Evolutionary conservation across 2,888 invertebrate species (phyloP).

Genomic region (Leucania comma): DNA sequence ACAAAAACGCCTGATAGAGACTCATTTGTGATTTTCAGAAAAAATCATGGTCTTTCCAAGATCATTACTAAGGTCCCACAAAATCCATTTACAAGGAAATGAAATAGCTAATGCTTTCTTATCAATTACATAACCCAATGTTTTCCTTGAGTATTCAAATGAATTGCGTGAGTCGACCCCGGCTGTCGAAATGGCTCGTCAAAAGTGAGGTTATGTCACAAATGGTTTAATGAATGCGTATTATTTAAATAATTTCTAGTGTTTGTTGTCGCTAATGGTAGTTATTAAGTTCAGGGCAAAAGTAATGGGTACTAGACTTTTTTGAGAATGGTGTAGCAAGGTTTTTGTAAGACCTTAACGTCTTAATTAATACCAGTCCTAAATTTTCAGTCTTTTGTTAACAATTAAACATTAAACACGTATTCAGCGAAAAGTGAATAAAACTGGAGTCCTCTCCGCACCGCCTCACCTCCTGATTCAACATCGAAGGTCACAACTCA

Average conservation of each 20-base stretch:
- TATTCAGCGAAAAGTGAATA: too few species aligned
- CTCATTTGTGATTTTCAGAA: slow-evolving; percentile 8
- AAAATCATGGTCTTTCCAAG: slow-evolving; percentile 14
- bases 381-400: not conserved
- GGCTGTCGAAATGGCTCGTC: slow-evolving; percentile 63
- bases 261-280: slow-evolving; percentile 58
- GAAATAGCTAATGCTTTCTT: slow-evolving; percentile 61
- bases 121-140: slow-evolving; percentile 72
- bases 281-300: slow-evolving; percentile 55
- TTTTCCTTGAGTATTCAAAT: slow-evolving; percentile 76
- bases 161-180: slow-evolving; percentile 71
- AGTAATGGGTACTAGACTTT: slow-evolving; percentile 39
- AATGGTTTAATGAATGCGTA: slow-evolving; percentile 66
- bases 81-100: slow-evolving; percentile 60
- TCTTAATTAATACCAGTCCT: not conserved
- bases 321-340: slow-evolving; percentile 15
- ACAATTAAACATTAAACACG: too few species aligned
- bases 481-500: too few species aligned
- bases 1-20: not conserved
- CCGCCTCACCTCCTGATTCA: too few species aligned
- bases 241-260: slow-evolving; percentile 67
- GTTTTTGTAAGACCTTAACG: slow-evolving; percentile 14
- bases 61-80: slow-evolving; percentile 46
- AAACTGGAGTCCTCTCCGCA: too few species aligned
- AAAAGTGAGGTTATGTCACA: slow-evolving; percentile 68